A percentile compares a stretch with the other conserved stretches of the same genome.
Conservation (phyloP, 2,797 vertebrate species). For the Peromyscus aztecus region DNA sequence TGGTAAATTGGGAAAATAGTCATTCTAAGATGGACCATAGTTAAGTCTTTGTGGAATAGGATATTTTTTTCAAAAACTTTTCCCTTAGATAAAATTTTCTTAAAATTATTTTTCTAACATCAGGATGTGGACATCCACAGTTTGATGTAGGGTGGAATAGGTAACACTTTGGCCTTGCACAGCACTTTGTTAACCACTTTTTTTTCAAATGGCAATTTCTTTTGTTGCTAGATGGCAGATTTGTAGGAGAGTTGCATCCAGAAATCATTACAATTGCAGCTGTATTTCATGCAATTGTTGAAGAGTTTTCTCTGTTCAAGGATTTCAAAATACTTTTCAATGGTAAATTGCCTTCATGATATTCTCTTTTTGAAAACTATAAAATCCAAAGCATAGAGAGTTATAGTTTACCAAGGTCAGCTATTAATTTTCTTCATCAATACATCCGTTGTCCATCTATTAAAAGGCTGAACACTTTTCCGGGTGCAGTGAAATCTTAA, state of each 20-base stretch:
- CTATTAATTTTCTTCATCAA: slow-evolving; percentile 68
- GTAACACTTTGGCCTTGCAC: slow-evolving; percentile 50
- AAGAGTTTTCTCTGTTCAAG: slow-evolving; percentile 66
- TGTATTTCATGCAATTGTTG: slow-evolving; percentile 70
- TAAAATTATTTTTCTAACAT: slow-evolving; percentile 53
- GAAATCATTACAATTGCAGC: slow-evolving; percentile 70
- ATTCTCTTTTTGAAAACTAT: slow-evolving; percentile 49
- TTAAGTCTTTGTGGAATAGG: slow-evolving; percentile 5
- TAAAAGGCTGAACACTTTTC: slow-evolving; percentile 31
- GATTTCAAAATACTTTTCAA: slow-evolving; percentile 74
- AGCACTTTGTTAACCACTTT: slow-evolving; percentile 67
- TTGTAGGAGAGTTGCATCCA: slow-evolving; percentile 68
- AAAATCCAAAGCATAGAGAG: slow-evolving; percentile 22
- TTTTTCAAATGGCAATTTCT: slow-evolving; percentile 68
- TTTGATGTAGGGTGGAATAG: slow-evolving; percentile 47
- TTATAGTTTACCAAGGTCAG: slow-evolving; percentile 53
- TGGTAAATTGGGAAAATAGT: neutral
- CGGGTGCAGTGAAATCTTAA: slow-evolving; percentile 32
- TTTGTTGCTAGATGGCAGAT: slow-evolving; percentile 72
- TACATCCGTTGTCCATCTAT: slow-evolving; percentile 12
- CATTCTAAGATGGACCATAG: neutral
- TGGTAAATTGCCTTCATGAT: slow-evolving; percentile 60
- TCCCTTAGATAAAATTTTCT: slow-evolving; percentile 39
- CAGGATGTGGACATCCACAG: neutral
- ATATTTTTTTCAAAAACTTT: neutral